Evolutionary conservation across 2,797 vertebrate species (phyloP).

Genomic region (Mormyrus proboscirostris): DNA sequence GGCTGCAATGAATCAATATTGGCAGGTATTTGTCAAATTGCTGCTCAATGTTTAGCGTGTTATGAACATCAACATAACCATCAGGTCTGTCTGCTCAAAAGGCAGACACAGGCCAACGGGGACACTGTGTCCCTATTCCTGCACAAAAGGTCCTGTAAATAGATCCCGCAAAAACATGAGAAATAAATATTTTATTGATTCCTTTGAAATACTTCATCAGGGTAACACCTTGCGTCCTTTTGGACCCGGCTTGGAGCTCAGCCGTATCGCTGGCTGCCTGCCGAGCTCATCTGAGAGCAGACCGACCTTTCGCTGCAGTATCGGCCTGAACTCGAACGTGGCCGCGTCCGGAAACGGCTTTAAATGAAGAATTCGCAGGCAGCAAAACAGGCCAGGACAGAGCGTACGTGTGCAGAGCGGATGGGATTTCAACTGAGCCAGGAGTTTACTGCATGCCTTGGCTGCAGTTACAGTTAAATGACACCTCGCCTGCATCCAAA

Average conservation of each 20-base stretch:
- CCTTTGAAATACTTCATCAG: slow-evolving; percentile 24
- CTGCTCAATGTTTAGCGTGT: not conserved
- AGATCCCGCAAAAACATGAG: not conserved
- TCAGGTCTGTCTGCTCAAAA: not conserved
- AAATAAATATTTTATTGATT: slow-evolving; percentile 4
- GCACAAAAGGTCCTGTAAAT: not conserved
- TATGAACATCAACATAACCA: not conserved
- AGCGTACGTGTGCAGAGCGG: not conserved
- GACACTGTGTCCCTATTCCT: not conserved
- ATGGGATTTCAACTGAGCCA: not conserved
- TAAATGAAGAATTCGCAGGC: not conserved
- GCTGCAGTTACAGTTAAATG: not conserved
- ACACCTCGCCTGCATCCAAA: not conserved
- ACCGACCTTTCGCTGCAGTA: not conserved
- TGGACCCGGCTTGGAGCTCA: not conserved
- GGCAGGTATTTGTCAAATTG: not conserved
- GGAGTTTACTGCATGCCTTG: not conserved
- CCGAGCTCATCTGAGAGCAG: not conserved
- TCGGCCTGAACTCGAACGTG: not conserved
- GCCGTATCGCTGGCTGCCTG: not conserved
- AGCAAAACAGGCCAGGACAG: not conserved
- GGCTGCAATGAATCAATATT: not conserved
- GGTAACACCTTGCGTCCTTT: not conserved
- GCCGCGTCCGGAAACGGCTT: not conserved
- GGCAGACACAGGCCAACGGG: not conserved